Percentiles rank a stretch among this genome's conserved stretches.
Conservation (phyloP, 2,113 vertebrate species). For the Saguinus midas region DNA sequence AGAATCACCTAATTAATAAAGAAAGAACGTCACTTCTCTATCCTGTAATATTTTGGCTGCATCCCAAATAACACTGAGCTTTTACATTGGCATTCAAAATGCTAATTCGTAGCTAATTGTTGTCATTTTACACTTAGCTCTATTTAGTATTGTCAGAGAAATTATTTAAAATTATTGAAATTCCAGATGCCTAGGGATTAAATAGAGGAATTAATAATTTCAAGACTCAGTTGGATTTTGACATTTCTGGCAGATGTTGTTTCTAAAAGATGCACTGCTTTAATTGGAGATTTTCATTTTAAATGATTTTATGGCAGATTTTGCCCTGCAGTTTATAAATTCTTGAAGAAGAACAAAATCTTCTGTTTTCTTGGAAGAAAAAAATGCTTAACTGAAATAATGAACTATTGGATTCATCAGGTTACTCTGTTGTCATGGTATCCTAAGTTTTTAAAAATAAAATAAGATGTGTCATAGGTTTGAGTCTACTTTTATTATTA, state of each 20-base stretch:
- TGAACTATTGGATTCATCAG: slow-evolving; percentile 59
- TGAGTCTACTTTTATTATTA: slow-evolving; percentile 51
- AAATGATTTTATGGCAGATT: slow-evolving; percentile 75
- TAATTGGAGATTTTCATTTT: slow-evolving; percentile 63
- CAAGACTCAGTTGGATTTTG: slow-evolving; percentile 54
- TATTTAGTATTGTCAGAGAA: slow-evolving; percentile 43
- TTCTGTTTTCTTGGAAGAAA: slow-evolving; percentile 62
- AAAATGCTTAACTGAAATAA: slow-evolving; percentile 69
- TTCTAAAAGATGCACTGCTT: slow-evolving; percentile 64
- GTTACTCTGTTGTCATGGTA: slow-evolving; percentile 76
- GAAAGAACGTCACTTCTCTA: background rate
- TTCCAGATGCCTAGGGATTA: slow-evolving; percentile 33
- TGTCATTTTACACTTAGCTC: slow-evolving; percentile 37
- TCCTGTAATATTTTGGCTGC: slow-evolving; percentile 1
- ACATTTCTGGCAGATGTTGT: slow-evolving; percentile 61
- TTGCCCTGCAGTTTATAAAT: slow-evolving; percentile 63
- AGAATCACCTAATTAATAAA: slow-evolving; percentile 38
- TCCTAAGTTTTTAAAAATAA: slow-evolving; percentile 76
- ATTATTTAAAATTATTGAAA: slow-evolving; percentile 56
- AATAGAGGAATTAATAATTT: slow-evolving; percentile 42
- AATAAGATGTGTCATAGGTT: slow-evolving; percentile 49
- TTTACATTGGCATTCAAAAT: slow-evolving; percentile 47
- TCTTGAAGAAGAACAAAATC: slow-evolving; percentile 46
- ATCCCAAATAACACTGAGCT: slow-evolving; percentile 14
- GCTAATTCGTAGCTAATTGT: slow-evolving; percentile 47